Evolutionary conservation across 2,113 vertebrate species (phyloP).

Genomic region (Oriolus oriolus): DNA sequence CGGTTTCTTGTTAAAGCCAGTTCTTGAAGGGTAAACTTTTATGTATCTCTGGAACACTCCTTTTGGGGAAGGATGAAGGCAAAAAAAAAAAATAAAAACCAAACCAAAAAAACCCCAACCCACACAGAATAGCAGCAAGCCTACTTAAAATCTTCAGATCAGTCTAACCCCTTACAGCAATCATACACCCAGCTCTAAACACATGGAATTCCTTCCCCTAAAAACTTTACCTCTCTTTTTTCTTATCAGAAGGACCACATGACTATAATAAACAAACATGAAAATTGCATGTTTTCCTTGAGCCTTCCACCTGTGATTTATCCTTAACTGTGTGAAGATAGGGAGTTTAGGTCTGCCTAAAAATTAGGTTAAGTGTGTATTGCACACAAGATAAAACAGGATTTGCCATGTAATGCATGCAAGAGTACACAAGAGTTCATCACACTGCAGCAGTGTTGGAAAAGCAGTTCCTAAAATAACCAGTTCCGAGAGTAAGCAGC

Average conservation of each 20-base stretch:
- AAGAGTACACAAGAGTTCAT: background rate
- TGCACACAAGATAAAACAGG: background rate
- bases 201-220: background rate
- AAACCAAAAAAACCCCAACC: too few species aligned
- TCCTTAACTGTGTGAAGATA: background rate
- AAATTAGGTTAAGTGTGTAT: background rate
- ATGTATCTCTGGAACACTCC: background rate
- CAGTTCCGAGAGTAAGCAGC: background rate
- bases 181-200: background rate
- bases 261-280: background rate
- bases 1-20: background rate
- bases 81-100: background rate
- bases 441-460: background rate
- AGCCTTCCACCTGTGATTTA: background rate
- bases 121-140: background rate
- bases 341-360: background rate
- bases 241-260: background rate
- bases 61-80: background rate
- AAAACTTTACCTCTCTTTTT: background rate
- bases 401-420: background rate
- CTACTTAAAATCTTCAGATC: background rate
- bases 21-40: background rate
- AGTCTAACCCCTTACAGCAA: background rate
- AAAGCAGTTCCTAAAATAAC: constrained; percentile 10
- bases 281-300: background rate